Evolutionary conservation across 2,797 vertebrate genomes (phyloP), one percentile per base, ranked within the genome.

Genomic region (Eulemur coronatus): DNA sequence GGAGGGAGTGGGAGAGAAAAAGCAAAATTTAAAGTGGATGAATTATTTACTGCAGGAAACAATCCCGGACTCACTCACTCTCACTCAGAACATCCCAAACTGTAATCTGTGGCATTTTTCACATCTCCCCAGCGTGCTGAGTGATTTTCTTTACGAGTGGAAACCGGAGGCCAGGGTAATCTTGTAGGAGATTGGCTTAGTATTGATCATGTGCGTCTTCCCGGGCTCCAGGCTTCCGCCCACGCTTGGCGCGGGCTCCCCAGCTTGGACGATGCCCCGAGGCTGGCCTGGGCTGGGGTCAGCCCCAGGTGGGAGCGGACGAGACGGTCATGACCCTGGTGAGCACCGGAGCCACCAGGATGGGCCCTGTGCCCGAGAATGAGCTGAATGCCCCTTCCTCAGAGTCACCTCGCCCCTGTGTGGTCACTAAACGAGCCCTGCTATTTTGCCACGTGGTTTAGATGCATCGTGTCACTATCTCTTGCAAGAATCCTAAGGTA

Each of bases 41-140:
- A 98, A 98, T 98, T 98, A 98, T 98, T 98, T 98, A 98, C 98
- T 97, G 97, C 98, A 97, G 97, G 95, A 98, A 98, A 98, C 98
- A 98, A 97, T 97, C 97, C 96, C 35, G 90, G 96, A 98, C 97
- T 98, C 97, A 95, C 97, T 98, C 96, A 97, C 96, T 97, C 96
- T 98, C 97, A 85, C 98, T 98, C 28, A 67, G 92, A 95, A 97
- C 97, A 98, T 98, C 98, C 98, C 97, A 97, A 97, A 96, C 96
- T 55, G 92, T 98, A 95, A 97, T 98, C 96, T 91, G 48, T 24
- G 67, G 97, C 1, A 0, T 98, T 98, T 98, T 97, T 98, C 97
- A 98, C 97, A 69, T 97, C 97, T 98, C 98, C 96, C 97, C 28
- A 33, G 98, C 0, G 96, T 92, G 98, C 94, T 26, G 96, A 97